Evolutionary conservation across 2,797 vertebrate species (phyloP), one percentile per base, ranked within the genome.

Genomic region (Hylomyscus alleni): DNA sequence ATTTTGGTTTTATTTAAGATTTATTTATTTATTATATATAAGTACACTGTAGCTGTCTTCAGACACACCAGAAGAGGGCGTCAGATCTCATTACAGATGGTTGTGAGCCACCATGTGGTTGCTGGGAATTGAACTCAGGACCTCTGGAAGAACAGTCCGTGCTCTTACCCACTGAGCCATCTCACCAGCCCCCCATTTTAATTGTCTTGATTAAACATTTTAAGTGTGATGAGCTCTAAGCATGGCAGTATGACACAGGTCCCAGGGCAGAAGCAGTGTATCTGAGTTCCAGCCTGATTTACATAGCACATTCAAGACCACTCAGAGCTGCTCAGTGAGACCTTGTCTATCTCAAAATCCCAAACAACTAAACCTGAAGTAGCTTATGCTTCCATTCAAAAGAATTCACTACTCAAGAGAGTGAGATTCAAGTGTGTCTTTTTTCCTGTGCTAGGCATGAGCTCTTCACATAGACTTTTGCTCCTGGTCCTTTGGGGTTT

Each of bases 301-400:
- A 69, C 6, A 69, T 15, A 29, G 31, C 9, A 69, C n/a, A 52
- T 17, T 67, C 31, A 65, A 22, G 29, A 13, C 65, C 19, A 47
- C 3, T 34, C 40, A 50, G 82, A 84, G 60, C 40, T 69, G 69
- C 50, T 73, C 67, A 87, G 13, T 26, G 37, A 87, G 6, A 87
- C 34, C 34, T 50, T 73, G 26, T 22, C 56, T 19, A 60, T 26
- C 65, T 73, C 67, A 86, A 37, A 86, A 37, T 22, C 2, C 69
- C 69, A 54, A 76, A 76, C 73, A 92, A 92, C 7, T 76, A 95
- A 94, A 85, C n/a, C n/a, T 88, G 31, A 95, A 94, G 34, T 56
- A 37, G 19, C 56, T 88, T 94, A 65, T 95, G 29, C 13, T 89
- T 94, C 77, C 34, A 89, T 56, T 92, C 93, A 82, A 72, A 97